Evolutionary conservation across 2,797 vertebrate genomes (phyloP).

Genomic region (Nannoperca australis): DNA sequence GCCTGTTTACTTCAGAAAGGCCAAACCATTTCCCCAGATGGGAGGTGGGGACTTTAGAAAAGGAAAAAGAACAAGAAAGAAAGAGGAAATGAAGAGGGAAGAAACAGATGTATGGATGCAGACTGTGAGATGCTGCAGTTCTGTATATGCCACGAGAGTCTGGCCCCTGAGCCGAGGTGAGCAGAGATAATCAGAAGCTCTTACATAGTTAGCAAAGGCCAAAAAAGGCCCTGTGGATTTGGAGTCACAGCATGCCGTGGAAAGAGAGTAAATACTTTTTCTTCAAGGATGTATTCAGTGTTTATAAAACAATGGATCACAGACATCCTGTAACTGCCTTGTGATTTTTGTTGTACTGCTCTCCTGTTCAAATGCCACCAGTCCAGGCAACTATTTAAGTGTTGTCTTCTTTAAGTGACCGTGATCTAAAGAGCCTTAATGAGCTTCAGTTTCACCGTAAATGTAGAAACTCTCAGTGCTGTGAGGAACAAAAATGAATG

Average conservation of each 20-base stretch:
- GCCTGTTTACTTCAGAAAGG: constrained; percentile 87
- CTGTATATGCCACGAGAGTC: constrained; percentile 15
- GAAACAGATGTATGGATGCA: constrained; percentile 48
- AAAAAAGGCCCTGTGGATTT: constrained; percentile 57
- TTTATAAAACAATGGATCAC: constrained; percentile 71
- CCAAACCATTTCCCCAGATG: constrained; percentile 76
- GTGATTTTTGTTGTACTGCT: constrained; percentile 24
- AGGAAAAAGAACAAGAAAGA: constrained; percentile 41
- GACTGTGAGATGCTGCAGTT: constrained; percentile 26
- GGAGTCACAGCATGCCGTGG: constrained; percentile 54
- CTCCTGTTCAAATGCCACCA: constrained; percentile 44
- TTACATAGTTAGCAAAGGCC: constrained; percentile 71
- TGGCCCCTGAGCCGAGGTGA: constrained; percentile 57
- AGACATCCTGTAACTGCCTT: constrained; percentile 34
- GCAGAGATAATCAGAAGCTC: constrained; percentile 73
- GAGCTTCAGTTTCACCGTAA: constrained; percentile 30
- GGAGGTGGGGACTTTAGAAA: constrained; percentile 59
- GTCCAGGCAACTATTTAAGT: constrained; percentile 31
- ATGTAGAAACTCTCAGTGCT: constrained; percentile 9
- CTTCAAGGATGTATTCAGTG: constrained; percentile 42
- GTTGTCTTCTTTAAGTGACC: constrained; percentile 22
- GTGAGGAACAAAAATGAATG: constrained; percentile 16
- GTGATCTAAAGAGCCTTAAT: constrained; percentile 16
- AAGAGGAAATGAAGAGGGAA: constrained; percentile 51
- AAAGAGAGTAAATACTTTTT: constrained; percentile 42